phyloP scores from a whole-genome alignment of 37 sponge, comb jelly and placozoan genomes.

The Hexactinellida sp. region DNA sequence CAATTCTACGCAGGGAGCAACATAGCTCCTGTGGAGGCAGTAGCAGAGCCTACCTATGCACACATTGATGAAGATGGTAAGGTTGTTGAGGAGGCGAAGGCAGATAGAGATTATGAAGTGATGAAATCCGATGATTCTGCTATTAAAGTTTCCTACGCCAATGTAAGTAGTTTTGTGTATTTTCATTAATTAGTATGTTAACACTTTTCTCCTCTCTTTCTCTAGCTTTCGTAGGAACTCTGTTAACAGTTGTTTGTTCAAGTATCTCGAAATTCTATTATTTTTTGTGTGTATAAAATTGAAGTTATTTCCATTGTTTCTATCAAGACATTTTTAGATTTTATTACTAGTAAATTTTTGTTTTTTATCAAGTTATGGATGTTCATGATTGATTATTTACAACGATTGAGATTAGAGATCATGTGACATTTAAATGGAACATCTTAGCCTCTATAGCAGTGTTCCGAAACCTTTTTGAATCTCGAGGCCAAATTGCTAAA shows the following conservation, averaged over 20 bases:
- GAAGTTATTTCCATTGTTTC: too few relatives aligned
- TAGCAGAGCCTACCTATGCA: neutral
- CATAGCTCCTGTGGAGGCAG: too few relatives aligned
- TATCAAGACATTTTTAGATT: too few relatives aligned
- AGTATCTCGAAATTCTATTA: neutral
- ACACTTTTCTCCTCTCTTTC: neutral
- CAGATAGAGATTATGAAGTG: neutral
- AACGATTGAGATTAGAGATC: too few relatives aligned
- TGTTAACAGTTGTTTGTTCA: neutral
- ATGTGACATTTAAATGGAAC: too few relatives aligned
- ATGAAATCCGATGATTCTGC: neutral
- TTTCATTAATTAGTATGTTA: too few relatives aligned
- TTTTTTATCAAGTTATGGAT: too few relatives aligned
- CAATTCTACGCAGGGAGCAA: neutral
- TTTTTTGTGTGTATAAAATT: neutral
- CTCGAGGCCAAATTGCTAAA: too few relatives aligned
- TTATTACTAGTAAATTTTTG: too few relatives aligned
- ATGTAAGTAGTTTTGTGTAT: neutral
- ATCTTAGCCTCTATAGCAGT: too few relatives aligned
- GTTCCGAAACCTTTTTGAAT: too few relatives aligned
- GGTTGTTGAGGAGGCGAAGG: neutral
- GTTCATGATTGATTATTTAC: too few relatives aligned
- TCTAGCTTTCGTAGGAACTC: neutral
- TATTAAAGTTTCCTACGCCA: neutral
- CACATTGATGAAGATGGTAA: neutral